These are phyloP conservation scores for Neoitamus cyanurus DNA, from an alignment of 2,888 invertebrate species.

Conservation along the genomic window DNA sequence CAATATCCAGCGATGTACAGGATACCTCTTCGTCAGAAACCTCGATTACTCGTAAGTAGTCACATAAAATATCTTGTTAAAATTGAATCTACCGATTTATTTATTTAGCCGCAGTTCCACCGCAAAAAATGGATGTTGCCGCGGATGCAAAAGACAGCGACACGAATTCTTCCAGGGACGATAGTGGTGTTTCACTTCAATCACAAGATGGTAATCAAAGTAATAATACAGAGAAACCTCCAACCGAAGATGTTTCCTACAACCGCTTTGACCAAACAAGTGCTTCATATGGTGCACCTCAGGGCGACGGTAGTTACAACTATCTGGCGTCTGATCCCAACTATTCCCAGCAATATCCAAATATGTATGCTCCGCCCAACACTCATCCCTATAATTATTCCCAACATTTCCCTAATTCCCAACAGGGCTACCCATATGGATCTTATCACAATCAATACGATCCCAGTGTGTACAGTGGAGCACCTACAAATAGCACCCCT, in stretches of 20 bases:
- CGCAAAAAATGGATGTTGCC: conserved; percentile 9
- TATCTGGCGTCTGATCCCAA: conserved; percentile 30
- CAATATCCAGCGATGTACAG: not conserved
- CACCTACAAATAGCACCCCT: not conserved
- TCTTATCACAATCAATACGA: conserved; percentile 61
- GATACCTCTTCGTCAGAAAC: not conserved
- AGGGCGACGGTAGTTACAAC: conserved; percentile 33
- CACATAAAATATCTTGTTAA: not conserved
- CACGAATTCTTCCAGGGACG: not conserved
- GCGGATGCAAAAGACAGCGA: not conserved
- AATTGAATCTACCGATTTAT: not conserved
- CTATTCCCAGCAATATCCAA: conserved; percentile 45
- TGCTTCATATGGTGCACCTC: not conserved
- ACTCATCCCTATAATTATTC: conserved; percentile 45
- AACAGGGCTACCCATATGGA: conserved; percentile 57
- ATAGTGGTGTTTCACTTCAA: not conserved
- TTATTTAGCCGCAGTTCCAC: conserved; percentile 20
- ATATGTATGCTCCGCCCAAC: conserved; percentile 44
- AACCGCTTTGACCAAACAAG: not conserved
- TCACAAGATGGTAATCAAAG: conserved; percentile 5
- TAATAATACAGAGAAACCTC: not conserved
- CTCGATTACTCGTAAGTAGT: not conserved
- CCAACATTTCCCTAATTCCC: conserved; percentile 27
- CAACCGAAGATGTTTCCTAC: not conserved
- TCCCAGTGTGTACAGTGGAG: conserved; percentile 58